Base-by-base conservation (phyloP, 2,113 vertebrate species). In the Vidua chalybeata region DNA sequence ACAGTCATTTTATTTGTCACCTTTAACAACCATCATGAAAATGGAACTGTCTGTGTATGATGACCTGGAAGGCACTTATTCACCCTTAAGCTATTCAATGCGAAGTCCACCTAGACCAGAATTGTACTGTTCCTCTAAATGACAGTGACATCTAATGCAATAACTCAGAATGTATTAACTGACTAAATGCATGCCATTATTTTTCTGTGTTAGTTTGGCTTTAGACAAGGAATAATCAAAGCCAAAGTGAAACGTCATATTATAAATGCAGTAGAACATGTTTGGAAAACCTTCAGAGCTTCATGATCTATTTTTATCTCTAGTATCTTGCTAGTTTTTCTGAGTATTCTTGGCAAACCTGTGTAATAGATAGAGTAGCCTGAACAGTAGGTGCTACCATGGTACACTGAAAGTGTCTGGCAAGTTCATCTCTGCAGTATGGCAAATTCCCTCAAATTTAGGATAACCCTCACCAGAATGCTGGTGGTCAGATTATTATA, bases 1-100 rank as follows among this genome's bases (percentile, higher is more conserved):
- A 63, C 87, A 97, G 89, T 79, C 26, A 93, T 97, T 97, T 97
- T 72, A 69, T 94, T 91, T 97, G 93, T 96, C 88, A 91, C 89
- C 71, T 97, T 94, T 84, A 96, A 91, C 95, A 96, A 83, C 79
- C 55, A 49, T 91, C 87, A 74, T 73, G 77, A 93, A 96, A 95
- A 97, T 78, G 31, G 88, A 92, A 46, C 75, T 92, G 27, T 94
- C 43, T 89, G 2, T 78, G 43, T 64, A n/a, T 56, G 41, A 82
- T 87, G 71, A 80, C n/a, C 46, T 93, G 35, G 52, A 77, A 78
- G 51, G 69, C 61, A 54, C 35, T 76, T 81, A 76, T 48, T 91
- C 46, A 94, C 24, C 77, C 61, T 15, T 49, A 87, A 94, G 88
- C 18, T 28, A 90, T 90, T 94, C 89, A 74, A 80, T 95, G 62